Percentiles rank a stretch among this genome's conserved stretches.
Evolutionary conservation across 2,888 invertebrate species (phyloP).

Genomic region (Hirtodrosophila histrioides): DNA sequence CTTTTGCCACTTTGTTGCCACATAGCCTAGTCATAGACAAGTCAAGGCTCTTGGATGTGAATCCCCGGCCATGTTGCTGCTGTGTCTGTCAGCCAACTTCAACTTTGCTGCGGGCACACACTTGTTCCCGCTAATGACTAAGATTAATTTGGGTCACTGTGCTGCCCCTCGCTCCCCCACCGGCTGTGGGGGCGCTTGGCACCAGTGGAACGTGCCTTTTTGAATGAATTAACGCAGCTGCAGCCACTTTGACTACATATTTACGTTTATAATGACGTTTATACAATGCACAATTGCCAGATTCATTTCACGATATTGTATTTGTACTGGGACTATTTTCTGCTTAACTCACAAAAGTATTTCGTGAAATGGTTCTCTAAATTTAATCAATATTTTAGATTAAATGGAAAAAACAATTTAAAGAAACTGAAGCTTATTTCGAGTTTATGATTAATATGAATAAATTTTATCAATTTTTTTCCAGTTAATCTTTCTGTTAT

Average conservation of each 20-base stretch:
- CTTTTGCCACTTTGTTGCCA: slow-evolving; percentile 59
- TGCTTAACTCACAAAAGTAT: too few relatives aligned
- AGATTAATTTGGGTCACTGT: slow-evolving; percentile 81
- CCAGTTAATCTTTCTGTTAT: too few relatives aligned
- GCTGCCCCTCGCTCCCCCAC: slow-evolving; percentile 11
- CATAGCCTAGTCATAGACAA: slow-evolving; percentile 48
- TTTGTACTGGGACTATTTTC: too few relatives aligned
- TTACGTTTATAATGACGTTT: not conserved
- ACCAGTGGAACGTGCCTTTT: slow-evolving; percentile 40
- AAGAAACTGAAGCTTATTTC: too few relatives aligned
- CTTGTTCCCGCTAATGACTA: slow-evolving; percentile 73
- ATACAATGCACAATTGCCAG: slow-evolving; percentile 2
- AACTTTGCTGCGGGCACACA: slow-evolving; percentile 47
- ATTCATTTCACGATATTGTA: too few relatives aligned
- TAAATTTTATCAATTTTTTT: too few relatives aligned
- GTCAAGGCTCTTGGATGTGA: slow-evolving; percentile 29
- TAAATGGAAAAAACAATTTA: too few relatives aligned
- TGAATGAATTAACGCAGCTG: slow-evolving; percentile 38
- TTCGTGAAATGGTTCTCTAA: too few relatives aligned
- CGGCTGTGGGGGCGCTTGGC: not conserved
- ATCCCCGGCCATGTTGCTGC: slow-evolving; percentile 13
- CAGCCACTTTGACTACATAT: slow-evolving; percentile 6
- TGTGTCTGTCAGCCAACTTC: slow-evolving; percentile 41
- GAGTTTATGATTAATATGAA: too few relatives aligned
- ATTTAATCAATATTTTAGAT: too few relatives aligned